Conservation (phyloP, 2,888 invertebrate species). For the Uropetala carovei region DNA sequence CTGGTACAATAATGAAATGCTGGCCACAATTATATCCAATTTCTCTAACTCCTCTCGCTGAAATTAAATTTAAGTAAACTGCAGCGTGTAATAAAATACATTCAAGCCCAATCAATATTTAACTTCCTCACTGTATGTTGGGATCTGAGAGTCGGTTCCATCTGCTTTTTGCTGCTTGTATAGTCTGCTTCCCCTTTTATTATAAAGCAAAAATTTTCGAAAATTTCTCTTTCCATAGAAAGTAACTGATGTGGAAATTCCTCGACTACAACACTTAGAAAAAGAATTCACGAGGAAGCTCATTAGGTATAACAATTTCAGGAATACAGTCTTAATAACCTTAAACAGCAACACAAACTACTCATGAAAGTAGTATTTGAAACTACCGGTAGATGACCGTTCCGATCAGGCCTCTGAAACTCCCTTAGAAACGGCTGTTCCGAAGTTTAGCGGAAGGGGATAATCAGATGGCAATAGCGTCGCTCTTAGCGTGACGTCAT, state of each 20-base stretch:
- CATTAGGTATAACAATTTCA: neutral
- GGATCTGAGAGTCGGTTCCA: constrained; percentile 80
- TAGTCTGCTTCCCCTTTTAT: constrained; percentile 84
- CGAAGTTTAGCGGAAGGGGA: too few relatives aligned
- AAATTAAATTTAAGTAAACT: constrained; percentile 69
- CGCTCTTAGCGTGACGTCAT: too few relatives aligned
- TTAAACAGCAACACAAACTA: too few relatives aligned
- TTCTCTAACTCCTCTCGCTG: constrained; percentile 83
- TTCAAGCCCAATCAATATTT: constrained; percentile 22
- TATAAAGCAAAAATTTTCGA: constrained; percentile 85
- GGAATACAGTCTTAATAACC: too few relatives aligned
- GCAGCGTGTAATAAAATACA: constrained; percentile 42
- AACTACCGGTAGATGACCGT: too few relatives aligned
- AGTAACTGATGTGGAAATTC: constrained; percentile 77
- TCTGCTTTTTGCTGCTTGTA: constrained; percentile 80
- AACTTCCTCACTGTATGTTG: constrained; percentile 80
- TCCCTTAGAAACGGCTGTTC: too few relatives aligned
- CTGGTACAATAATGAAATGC: constrained; percentile 82
- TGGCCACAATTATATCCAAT: constrained; percentile 79
- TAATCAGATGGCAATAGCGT: too few relatives aligned
- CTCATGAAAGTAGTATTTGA: too few relatives aligned
- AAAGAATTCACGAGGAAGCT: constrained; percentile 13
- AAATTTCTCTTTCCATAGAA: constrained; percentile 87
- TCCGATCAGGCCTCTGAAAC: too few relatives aligned
- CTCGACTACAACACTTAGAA: constrained; percentile 74